Evolutionary conservation across 2,113 vertebrate genomes (phyloP).

Genomic region (Brachypodius melanocephalos): DNA sequence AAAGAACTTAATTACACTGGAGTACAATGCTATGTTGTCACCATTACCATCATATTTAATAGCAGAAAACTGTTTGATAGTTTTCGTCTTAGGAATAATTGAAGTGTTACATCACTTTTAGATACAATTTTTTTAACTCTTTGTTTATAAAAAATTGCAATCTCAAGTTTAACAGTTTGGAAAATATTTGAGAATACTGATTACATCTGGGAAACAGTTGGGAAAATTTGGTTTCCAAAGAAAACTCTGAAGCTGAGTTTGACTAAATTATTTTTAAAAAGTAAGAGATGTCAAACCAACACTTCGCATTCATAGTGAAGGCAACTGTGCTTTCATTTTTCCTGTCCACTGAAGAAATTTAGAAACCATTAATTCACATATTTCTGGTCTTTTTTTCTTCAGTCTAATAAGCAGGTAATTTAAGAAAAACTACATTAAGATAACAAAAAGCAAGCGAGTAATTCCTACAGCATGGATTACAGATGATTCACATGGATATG

Average conservation of each 20-base stretch:
- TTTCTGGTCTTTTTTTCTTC: background rate
- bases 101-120: background rate
- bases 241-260: background rate
- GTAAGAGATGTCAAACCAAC: background rate
- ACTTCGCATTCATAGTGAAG: background rate
- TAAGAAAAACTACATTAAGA: background rate
- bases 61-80: background rate
- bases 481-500: background rate
- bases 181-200: background rate
- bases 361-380: background rate
- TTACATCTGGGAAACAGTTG: background rate
- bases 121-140: background rate
- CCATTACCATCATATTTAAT: background rate
- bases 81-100: background rate
- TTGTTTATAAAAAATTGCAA: background rate
- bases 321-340: background rate
- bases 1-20: slow-evolving; percentile 28
- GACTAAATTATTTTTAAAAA: background rate
- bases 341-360: background rate
- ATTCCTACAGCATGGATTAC: background rate
- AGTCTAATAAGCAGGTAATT: background rate
- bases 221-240: background rate
- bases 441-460: background rate
- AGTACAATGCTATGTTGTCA: background rate
- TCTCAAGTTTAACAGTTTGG: background rate